These are phyloP conservation scores for Podarcis lilfordi DNA, from an alignment of 2,797 vertebrate genomes.

Conservation along the genomic window DNA sequence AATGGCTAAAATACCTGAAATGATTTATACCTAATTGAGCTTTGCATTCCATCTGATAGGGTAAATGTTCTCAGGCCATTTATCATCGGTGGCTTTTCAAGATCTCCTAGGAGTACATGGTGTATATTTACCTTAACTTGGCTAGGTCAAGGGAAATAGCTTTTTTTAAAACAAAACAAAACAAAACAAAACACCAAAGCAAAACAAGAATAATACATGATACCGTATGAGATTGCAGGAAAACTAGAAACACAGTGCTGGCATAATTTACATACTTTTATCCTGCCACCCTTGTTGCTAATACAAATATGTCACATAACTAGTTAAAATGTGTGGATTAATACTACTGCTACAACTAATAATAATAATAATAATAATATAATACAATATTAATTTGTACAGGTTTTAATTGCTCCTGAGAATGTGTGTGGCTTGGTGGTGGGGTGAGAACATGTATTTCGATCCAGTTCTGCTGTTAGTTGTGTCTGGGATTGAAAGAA, in stretches of 20 bases:
- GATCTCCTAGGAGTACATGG: conserved; percentile 63
- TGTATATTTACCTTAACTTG: conserved; percentile 69
- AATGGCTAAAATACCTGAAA: conserved; percentile 73
- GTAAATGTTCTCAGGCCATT: conserved; percentile 65
- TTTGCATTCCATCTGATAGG: conserved; percentile 73
- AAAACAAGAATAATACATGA: conserved; percentile 68
- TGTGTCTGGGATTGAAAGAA: background rate
- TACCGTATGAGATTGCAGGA: conserved; percentile 59
- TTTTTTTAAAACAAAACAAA: conserved; percentile 61
- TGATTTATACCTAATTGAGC: conserved; percentile 76
- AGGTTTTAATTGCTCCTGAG: conserved; percentile 43
- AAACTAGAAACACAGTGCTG: conserved; percentile 61
- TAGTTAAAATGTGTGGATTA: conserved; percentile 46
- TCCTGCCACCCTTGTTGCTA: conserved; percentile 58
- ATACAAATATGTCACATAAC: conserved; percentile 54
- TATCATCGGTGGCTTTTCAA: conserved; percentile 67
- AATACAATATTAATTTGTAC: conserved; percentile 43
- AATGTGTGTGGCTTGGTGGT: background rate
- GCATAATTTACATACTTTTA: conserved; percentile 61
- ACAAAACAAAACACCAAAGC: conserved; percentile 12
- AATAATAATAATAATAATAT: conserved; percentile 24
- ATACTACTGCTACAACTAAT: conserved; percentile 17
- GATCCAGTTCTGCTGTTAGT: background rate
- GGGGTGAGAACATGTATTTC: background rate
- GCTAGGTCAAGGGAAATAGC: conserved; percentile 74